These are phyloP conservation scores for Meghimatium bilineatum DNA, from an alignment of 2,888 invertebrate genomes.

Conservation along the genomic window DNA sequence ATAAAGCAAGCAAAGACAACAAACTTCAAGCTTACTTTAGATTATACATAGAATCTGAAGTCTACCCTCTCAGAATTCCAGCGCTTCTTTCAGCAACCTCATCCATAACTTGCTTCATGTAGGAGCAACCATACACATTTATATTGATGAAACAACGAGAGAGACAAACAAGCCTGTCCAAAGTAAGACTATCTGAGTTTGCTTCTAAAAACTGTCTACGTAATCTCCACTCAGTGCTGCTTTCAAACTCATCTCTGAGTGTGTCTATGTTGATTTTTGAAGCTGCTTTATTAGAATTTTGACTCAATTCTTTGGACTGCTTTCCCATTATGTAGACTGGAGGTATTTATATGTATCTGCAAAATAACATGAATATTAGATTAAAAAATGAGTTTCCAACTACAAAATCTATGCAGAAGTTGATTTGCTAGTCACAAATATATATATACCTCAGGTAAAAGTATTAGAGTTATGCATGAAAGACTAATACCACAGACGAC, in stretches of 20 bases:
- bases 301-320: background rate
- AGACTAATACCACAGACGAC: no score
- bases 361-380: background rate
- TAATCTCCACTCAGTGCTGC: conserved; percentile 93
- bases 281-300: background rate
- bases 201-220: conserved; percentile 86
- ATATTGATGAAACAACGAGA: conserved; percentile 88
- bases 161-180: conserved; percentile 88
- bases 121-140: conserved; percentile 79
- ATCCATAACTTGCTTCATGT: conserved; percentile 88
- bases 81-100: conserved; percentile 85
- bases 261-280: conserved; percentile 54
- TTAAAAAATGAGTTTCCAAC: background rate
- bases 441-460: no score
- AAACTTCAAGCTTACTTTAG: no score
- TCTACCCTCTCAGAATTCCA: conserved; percentile 81
- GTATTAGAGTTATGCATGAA: no score
- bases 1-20: no score
- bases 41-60: no score
- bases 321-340: background rate
- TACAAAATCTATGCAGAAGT: no score
- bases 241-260: conserved; percentile 81
- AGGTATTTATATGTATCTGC: background rate
- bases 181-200: conserved; percentile 86
- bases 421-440: no score